phyloP scores from a whole-genome alignment of 2,113 vertebrate genomes.

The Chrysemys picta region DNA sequence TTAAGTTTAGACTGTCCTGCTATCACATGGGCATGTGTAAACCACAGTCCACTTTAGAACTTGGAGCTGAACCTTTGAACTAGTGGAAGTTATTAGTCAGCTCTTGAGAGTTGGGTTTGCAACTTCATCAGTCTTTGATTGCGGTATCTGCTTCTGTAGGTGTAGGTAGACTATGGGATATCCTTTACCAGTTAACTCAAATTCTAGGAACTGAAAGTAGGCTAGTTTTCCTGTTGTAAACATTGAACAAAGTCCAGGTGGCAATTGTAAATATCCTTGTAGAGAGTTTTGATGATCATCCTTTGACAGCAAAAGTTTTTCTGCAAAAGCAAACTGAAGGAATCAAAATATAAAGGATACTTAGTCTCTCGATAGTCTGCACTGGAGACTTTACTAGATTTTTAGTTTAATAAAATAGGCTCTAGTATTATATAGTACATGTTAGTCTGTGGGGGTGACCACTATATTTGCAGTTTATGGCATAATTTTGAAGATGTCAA shows the following conservation, averaged over 20 bases:
- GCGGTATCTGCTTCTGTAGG: background rate
- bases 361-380: background rate
- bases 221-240: background rate
- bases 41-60: background rate
- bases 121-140: background rate
- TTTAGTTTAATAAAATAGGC: background rate
- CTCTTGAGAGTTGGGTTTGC: background rate
- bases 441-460: background rate
- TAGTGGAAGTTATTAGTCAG: background rate
- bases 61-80: background rate
- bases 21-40: background rate
- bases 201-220: accelerated
- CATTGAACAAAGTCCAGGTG: background rate
- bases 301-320: background rate
- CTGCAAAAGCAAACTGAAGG: background rate
- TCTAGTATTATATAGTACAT: background rate
- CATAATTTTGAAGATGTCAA: background rate
- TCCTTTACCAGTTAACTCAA: background rate
- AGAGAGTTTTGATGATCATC: background rate
- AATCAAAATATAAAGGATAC: background rate
- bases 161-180: background rate
- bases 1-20: background rate
- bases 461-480: background rate
- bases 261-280: background rate
- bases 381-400: background rate